Evolutionary conservation across 2,797 vertebrate genomes (phyloP).

Genomic region (Iguana delicatissima): DNA sequence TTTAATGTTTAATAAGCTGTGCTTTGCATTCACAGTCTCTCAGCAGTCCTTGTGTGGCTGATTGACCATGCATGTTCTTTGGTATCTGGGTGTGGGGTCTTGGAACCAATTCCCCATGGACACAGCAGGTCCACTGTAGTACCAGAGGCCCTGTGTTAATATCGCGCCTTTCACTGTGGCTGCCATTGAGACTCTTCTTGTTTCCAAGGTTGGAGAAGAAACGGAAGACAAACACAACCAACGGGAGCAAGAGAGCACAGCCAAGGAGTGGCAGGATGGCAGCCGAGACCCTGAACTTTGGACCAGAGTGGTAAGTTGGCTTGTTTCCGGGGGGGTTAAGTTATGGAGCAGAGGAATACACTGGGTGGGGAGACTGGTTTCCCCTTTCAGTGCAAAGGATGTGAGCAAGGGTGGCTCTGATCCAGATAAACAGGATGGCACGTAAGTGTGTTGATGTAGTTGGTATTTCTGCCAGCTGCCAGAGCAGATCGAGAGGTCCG

Average conservation of each 20-base stretch:
- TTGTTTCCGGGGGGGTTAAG: rapidly evolving
- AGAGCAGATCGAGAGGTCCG: neutral
- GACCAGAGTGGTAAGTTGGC: conserved; percentile 89
- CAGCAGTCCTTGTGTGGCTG: too few species aligned
- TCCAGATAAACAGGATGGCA: neutral
- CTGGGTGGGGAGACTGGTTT: neutral
- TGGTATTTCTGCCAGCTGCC: neutral
- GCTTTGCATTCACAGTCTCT: too few species aligned
- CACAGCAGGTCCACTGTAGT: too few species aligned
- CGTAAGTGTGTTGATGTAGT: neutral
- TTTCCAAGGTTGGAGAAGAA: conserved; percentile 67
- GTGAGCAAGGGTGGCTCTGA: too few species aligned
- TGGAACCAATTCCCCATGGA: too few species aligned
- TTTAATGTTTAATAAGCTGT: too few species aligned
- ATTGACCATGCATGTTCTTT: too few species aligned
- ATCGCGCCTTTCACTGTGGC: neutral
- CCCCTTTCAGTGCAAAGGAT: neutral
- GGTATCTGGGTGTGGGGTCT: too few species aligned
- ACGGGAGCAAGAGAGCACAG: neutral
- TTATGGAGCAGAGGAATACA: neutral
- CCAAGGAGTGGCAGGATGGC: conserved; percentile 85
- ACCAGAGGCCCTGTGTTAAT: neutral
- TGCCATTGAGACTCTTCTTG: too few species aligned
- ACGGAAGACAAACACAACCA: neutral
- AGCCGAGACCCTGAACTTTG: conserved; percentile 96